These are phyloP conservation scores for Synanthedon vespiformis DNA, from an alignment of 2,888 invertebrate genomes.

Conservation along the genomic window DNA sequence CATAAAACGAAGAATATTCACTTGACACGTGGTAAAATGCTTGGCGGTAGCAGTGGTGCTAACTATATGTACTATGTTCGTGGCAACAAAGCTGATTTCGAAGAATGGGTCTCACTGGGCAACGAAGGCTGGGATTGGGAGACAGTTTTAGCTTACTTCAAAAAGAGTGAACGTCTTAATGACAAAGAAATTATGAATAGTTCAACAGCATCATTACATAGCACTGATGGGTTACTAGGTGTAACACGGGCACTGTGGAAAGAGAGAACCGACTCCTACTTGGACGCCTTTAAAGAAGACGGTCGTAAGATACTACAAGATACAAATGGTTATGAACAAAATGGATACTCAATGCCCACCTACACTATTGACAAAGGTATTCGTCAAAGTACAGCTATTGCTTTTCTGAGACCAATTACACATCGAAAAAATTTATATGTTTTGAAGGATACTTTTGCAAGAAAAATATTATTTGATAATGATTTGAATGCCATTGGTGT, in stretches of 20 bases:
- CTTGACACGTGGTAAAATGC: constrained; percentile 72
- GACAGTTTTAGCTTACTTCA: constrained; percentile 29
- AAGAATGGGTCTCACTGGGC: constrained; percentile 77
- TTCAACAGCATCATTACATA: constrained; percentile 32
- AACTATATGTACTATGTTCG: constrained; percentile 76
- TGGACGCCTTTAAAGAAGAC: constrained; percentile 26
- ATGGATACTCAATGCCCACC: constrained; percentile 25
- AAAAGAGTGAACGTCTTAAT: constrained; percentile 26
- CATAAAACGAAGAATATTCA: constrained; percentile 18
- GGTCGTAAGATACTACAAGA: constrained; percentile 27
- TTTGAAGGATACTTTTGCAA: constrained; percentile 26
- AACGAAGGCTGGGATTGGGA: constrained; percentile 52
- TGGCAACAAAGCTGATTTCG: constrained; percentile 75
- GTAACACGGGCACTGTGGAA: constrained; percentile 30
- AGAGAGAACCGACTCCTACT: constrained; percentile 36
- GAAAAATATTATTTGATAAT: constrained; percentile 24
- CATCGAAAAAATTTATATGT: constrained; percentile 29
- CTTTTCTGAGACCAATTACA: constrained; percentile 27
- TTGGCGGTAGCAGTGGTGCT: constrained; percentile 75
- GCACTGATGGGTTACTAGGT: constrained; percentile 20
- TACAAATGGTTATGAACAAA: constrained; percentile 24
- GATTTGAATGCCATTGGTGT: constrained; percentile 24
- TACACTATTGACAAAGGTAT: constrained; percentile 17
- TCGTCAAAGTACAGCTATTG: constrained; percentile 27
- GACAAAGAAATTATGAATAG: constrained; percentile 12